Evolutionary conservation across 2,888 invertebrate genomes (phyloP).

Genomic region (Heliconius charithonia): DNA sequence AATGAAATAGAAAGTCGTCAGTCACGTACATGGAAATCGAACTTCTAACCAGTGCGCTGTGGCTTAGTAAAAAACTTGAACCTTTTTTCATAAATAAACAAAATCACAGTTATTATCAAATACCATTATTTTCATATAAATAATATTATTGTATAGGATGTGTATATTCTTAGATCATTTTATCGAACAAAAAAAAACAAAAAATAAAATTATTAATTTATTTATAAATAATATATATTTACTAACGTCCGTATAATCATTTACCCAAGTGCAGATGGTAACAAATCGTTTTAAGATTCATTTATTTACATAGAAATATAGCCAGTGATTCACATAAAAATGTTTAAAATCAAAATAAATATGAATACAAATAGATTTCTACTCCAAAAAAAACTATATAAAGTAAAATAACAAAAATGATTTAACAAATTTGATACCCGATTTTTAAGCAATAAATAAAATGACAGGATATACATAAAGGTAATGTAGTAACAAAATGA

Average conservation of each 20-base stretch:
- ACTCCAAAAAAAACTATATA: constrained; percentile 49
- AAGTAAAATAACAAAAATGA: constrained; percentile 32
- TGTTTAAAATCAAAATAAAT: constrained; percentile 40
- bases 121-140: too few species aligned
- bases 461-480: background rate
- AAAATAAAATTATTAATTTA: constrained; percentile 56
- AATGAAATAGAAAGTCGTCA: too few species aligned
- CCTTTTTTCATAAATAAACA: background rate
- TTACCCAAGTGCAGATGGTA: constrained; percentile 59
- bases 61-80: background rate
- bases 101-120: too few species aligned
- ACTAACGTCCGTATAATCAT: constrained; percentile 72
- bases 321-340: constrained; percentile 33
- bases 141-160: background rate
- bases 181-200: constrained; percentile 23
- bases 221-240: constrained; percentile 75
- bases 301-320: constrained; percentile 53
- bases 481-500: background rate
- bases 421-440: background rate
- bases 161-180: background rate
- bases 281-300: constrained; percentile 50
- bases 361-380: constrained; percentile 51
- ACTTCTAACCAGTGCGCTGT: background rate
- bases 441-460: background rate
- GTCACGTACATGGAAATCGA: background rate